These are phyloP conservation scores for Iguana delicatissima DNA, from an alignment of 2,797 vertebrate genomes.

Conservation along the genomic window DNA sequence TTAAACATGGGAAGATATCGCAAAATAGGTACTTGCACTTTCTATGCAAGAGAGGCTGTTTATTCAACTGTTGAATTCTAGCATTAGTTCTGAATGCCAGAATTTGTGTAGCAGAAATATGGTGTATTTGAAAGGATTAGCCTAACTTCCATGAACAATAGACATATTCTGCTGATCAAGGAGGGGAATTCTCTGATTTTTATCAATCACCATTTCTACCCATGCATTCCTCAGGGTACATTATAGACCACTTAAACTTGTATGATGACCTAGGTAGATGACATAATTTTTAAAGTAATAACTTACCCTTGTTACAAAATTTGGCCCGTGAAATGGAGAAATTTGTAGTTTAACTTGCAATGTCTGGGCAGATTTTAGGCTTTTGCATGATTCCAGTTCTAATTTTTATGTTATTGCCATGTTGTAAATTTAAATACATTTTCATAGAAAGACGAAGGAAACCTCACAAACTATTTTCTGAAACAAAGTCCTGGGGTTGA, in stretches of 20 bases:
- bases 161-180: not conserved
- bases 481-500: constrained; percentile 29
- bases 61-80: not conserved
- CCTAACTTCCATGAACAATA: too few species aligned
- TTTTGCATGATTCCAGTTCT: not conserved
- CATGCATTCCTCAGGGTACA: not conserved
- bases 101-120: too few species aligned
- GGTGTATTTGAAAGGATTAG: too few species aligned
- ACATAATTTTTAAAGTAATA: not conserved
- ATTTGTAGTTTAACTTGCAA: not conserved
- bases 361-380: not conserved
- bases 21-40: not conserved
- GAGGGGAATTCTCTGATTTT: not conserved
- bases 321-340: not conserved
- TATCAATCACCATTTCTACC: too few species aligned
- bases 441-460: not conserved
- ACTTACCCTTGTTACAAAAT: not conserved
- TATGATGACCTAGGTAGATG: not conserved
- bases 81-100: not conserved
- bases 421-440: not conserved
- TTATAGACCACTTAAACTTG: not conserved
- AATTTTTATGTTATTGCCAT: constrained; percentile 28
- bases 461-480: not conserved
- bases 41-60: not conserved
- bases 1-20: not conserved